Evolutionary conservation across 2,113 vertebrate genomes (phyloP).

Genomic region (Alaudala cheleensis): DNA sequence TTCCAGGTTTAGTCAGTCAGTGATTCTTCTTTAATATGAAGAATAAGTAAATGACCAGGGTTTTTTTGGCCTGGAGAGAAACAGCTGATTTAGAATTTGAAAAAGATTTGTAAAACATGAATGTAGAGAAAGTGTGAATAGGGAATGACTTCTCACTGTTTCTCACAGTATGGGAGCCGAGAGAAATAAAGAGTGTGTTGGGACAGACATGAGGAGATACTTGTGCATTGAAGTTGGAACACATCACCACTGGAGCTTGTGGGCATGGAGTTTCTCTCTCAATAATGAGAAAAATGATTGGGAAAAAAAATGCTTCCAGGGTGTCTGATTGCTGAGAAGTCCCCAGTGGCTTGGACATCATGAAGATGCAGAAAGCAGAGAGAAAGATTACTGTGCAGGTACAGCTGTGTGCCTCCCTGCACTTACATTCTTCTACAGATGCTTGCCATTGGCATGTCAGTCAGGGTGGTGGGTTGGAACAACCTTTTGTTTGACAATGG

Average conservation of each 20-base stretch:
- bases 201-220: background rate
- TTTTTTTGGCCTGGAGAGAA: background rate
- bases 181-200: background rate
- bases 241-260: background rate
- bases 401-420: background rate
- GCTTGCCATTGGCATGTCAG: background rate
- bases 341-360: background rate
- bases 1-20: background rate
- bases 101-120: background rate
- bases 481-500: background rate
- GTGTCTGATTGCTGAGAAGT: background rate
- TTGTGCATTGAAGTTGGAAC: background rate
- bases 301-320: background rate
- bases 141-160: background rate
- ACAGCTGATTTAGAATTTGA: background rate
- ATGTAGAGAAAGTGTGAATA: background rate
- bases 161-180: background rate
- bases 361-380: background rate
- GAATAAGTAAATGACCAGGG: background rate
- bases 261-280: background rate
- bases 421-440: fast-evolving
- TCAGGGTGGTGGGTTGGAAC: background rate
- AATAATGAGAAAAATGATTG: background rate
- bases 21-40: background rate
- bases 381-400: background rate